A percentile compares a stretch with the other conserved stretches of the same genome.
Conservation (phyloP, 2,888 invertebrate species). For the Siphonodentalium dalli region DNA sequence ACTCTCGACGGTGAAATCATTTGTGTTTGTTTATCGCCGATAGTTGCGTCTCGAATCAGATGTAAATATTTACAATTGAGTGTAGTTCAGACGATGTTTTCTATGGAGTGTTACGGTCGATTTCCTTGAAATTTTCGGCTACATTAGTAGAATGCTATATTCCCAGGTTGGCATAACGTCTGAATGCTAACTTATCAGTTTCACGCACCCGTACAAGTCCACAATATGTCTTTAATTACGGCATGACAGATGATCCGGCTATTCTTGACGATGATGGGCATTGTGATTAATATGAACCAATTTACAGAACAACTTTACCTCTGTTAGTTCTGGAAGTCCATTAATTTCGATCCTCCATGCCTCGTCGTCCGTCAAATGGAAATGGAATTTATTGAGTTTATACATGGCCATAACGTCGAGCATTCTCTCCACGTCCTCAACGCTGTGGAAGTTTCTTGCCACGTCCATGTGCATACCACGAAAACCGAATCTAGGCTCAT, state of each 20-base stretch:
- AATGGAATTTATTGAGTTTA: constrained; percentile 55
- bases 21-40: too few species aligned
- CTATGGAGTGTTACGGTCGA: too few species aligned
- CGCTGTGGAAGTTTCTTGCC: constrained; percentile 48
- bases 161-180: too few species aligned
- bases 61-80: too few species aligned
- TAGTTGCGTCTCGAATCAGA: too few species aligned
- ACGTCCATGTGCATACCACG: constrained; percentile 57
- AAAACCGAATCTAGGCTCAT: constrained; percentile 46
- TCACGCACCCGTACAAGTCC: constrained; percentile 20
- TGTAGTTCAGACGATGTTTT: too few species aligned
- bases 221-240: constrained; percentile 30
- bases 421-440: constrained; percentile 34
- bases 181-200: background rate
- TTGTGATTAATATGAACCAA: constrained; percentile 14
- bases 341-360: constrained; percentile 57
- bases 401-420: constrained; percentile 54
- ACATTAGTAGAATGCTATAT: too few species aligned
- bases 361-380: constrained; percentile 58
- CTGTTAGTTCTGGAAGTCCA: constrained; percentile 48
- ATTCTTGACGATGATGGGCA: constrained; percentile 30
- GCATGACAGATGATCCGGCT: constrained; percentile 28
- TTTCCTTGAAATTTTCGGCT: too few species aligned
- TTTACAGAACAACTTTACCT: constrained; percentile 16
- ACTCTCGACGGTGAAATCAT: too few species aligned